Percentiles rank a stretch among this genome's conserved stretches.
Conservation (phyloP, 2,113 vertebrate species). For the Tricholaema leucomelas region DNA sequence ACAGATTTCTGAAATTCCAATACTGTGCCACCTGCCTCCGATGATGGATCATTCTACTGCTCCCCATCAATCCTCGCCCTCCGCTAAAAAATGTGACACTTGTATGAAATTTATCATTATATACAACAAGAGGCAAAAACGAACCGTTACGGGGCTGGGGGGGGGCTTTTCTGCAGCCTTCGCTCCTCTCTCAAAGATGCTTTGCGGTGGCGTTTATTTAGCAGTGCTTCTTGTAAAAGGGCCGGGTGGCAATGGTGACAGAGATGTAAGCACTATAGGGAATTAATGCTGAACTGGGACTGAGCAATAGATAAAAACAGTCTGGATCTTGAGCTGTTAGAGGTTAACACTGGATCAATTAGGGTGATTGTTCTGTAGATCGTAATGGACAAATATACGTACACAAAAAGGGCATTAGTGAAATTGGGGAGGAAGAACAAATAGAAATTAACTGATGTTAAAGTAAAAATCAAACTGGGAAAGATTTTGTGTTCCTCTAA, state of each 20-base stretch:
- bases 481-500: conserved; percentile 61
- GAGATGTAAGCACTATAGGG: conserved; percentile 71
- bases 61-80: conserved; percentile 90
- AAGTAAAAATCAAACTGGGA: conserved; percentile 60
- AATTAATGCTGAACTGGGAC: conserved; percentile 68
- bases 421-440: conserved; percentile 68
- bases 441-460: conserved; percentile 71
- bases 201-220: conserved; percentile 63
- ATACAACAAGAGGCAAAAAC: conserved; percentile 67
- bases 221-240: conserved; percentile 40
- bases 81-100: conserved; percentile 84
- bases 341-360: conserved; percentile 78
- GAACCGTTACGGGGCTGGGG: conserved; percentile 28
- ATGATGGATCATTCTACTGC: conserved; percentile 89
- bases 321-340: conserved; percentile 60
- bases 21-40: conserved; percentile 91
- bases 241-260: conserved; percentile 15
- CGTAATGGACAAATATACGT: conserved; percentile 69
- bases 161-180: conserved; percentile 59
- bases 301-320: conserved; percentile 69
- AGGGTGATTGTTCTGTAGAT: conserved; percentile 79
- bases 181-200: conserved; percentile 36
- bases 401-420: conserved; percentile 70
- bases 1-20: conserved; percentile 94
- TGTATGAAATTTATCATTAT: conserved; percentile 91